These are phyloP conservation scores for Chironomus tepperi DNA, from an alignment of 1,140 invertebrate species.

Conservation along the genomic window DNA sequence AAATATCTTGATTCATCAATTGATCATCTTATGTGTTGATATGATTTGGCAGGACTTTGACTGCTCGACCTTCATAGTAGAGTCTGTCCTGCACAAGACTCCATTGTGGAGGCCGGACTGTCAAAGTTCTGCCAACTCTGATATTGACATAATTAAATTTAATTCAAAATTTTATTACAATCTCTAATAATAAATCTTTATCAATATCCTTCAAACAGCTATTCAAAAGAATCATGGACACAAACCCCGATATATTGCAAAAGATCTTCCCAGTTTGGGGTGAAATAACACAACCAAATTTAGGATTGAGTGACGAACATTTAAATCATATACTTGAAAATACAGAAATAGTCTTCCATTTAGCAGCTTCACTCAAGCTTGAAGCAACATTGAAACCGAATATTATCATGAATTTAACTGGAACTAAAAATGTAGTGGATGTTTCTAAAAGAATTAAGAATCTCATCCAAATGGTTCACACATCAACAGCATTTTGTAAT, in stretches of 20 bases:
- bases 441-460: constrained; percentile 50
- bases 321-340: constrained; percentile 42
- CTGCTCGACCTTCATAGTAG: no score
- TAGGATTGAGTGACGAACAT: constrained; percentile 45
- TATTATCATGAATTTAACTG: constrained; percentile 51
- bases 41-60: no score
- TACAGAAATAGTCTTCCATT: constrained; percentile 69
- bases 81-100: no score
- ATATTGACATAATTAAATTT: no score
- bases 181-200: not conserved
- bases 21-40: no score
- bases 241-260: constrained; percentile 46
- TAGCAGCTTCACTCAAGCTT: constrained; percentile 65
- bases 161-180: no score
- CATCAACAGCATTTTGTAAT: constrained; percentile 59
- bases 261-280: constrained; percentile 65
- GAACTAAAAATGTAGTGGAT: constrained; percentile 46
- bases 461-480: constrained; percentile 49
- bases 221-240: constrained; percentile 50
- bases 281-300: constrained; percentile 46
- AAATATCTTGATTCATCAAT: no score
- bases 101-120: no score
- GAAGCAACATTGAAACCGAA: constrained; percentile 51
- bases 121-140: no score
- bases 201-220: constrained; percentile 42